Evolutionary conservation across 2,113 vertebrate genomes (phyloP), one percentile per base, ranked within the genome.

Genomic region (Muntiacus reevesi): DNA sequence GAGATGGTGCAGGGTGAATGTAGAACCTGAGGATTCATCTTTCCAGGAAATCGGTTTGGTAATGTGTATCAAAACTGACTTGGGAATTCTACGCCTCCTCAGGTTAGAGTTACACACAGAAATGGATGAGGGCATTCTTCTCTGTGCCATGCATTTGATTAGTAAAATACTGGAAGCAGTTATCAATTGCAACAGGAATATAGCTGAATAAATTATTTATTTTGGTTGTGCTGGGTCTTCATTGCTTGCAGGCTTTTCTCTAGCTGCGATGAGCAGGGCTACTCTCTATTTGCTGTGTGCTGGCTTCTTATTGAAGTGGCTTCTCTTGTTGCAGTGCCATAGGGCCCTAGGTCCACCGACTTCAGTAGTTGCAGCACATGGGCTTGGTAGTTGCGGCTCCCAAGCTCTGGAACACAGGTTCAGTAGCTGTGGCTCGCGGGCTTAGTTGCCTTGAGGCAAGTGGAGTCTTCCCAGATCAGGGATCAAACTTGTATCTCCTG

Each of bases 201-300:
- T 47, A 71, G 76, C 54, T 76, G 27, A 76, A n/a, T 67, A 33
- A 67, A 19, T 84, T 23, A 43, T 13, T 40, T 23, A 25, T 12
- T 25, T 76, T 43, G 71, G 23, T 2, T 43, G 71, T 15, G 23
- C 71, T 76, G 21, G 40, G 36, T 43, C 71, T 76, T 15, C 71
- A 15, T 2, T 14, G 71, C 71, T 27, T 27, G 40, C 40, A 3
- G 36, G 40, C 40, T 76, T 76, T 43, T 14, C 21, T 43, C 40
- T 43, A 0, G 40, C 7, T 43, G 71, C 12, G 0, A 12, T 14
- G 71, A 76, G 71, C 71, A 27, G 12, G 12, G 71, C 11, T 43
- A 2, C 36, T 43, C 21, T 27, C 21, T 43, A 0, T 23, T 13
- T 76, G 71, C 12, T 4, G 23, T 27, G 12, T 1, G 0, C 40